phyloP scores from a whole-genome alignment of 1,140 invertebrate species.

The Euura saliciscinereae region DNA sequence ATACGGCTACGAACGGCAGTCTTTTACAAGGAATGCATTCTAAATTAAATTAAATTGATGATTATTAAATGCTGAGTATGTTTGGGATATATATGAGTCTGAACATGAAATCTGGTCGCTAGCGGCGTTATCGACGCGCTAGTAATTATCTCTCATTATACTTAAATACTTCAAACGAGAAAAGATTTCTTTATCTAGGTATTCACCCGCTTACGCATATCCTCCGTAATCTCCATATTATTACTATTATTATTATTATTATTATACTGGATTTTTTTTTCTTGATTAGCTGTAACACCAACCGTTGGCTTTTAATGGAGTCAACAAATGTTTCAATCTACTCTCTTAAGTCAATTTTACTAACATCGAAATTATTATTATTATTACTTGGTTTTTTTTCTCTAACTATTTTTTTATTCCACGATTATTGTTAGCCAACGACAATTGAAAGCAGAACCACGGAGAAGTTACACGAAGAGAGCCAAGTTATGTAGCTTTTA shows the following conservation, averaged over 20 bases:
- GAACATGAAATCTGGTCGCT: background rate
- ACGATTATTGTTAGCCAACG: background rate
- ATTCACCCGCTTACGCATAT: background rate
- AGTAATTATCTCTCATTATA: background rate
- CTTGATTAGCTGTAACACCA: background rate
- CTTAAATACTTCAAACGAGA: background rate
- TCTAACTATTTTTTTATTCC: no score
- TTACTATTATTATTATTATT: background rate
- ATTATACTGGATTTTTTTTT: no score
- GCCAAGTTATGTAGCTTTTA: background rate
- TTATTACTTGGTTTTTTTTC: no score
- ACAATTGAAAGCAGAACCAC: constrained; percentile 3
- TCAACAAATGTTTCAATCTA: constrained; percentile 46
- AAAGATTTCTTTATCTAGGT: no score
- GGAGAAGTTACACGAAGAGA: constrained; percentile 19
- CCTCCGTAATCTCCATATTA: background rate
- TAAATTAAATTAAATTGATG: constrained; percentile 23
- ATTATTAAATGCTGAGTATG: background rate
- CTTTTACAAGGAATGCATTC: constrained; percentile 39
- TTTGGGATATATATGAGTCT: background rate
- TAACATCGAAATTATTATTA: constrained; percentile 19
- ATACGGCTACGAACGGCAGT: constrained; percentile 27
- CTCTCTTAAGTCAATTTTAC: constrained; percentile 41
- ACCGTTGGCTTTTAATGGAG: constrained; percentile 30
- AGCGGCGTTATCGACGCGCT: background rate